These are phyloP conservation scores for Phasianus colchicus DNA, from an alignment of 2,113 vertebrate species.

Conservation along the genomic window DNA sequence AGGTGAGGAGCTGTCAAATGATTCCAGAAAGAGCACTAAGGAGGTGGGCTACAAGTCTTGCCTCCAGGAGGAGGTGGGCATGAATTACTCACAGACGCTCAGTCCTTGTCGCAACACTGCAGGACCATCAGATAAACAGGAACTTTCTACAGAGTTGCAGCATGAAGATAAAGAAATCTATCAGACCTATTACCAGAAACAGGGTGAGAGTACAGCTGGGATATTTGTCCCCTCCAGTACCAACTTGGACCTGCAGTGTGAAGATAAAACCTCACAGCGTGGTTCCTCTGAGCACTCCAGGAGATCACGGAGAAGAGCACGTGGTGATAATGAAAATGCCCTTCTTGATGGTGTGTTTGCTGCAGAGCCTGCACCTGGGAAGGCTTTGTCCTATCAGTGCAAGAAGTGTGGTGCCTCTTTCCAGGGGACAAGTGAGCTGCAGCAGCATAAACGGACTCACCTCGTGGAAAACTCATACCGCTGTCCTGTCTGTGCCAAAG, in stretches of 20 bases:
- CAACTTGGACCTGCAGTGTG: background rate
- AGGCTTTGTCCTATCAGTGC: background rate
- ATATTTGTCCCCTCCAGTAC: background rate
- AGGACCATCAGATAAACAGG: background rate
- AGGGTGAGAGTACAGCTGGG: background rate
- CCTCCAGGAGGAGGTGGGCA: background rate
- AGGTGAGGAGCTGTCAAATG: background rate
- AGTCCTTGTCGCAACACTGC: background rate
- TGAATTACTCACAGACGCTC: background rate
- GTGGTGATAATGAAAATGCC: rapidly evolving
- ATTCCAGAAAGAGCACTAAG: background rate
- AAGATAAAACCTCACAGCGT: background rate
- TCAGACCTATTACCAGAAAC: background rate
- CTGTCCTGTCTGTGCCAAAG: constrained; percentile 44
- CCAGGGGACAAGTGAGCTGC: background rate
- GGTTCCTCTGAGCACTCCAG: background rate
- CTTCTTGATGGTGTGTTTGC: background rate
- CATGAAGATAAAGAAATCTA: background rate
- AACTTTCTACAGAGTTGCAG: background rate
- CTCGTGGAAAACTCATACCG: background rate
- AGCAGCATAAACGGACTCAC: constrained; percentile 12
- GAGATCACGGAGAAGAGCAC: background rate
- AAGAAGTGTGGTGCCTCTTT: constrained; percentile 28
- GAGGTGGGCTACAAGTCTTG: background rate
- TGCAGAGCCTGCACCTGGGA: background rate